Evolutionary conservation across 2,113 vertebrate species (phyloP), one percentile per base, ranked within the genome.

Genomic region (Salvelinus namaycush): DNA sequence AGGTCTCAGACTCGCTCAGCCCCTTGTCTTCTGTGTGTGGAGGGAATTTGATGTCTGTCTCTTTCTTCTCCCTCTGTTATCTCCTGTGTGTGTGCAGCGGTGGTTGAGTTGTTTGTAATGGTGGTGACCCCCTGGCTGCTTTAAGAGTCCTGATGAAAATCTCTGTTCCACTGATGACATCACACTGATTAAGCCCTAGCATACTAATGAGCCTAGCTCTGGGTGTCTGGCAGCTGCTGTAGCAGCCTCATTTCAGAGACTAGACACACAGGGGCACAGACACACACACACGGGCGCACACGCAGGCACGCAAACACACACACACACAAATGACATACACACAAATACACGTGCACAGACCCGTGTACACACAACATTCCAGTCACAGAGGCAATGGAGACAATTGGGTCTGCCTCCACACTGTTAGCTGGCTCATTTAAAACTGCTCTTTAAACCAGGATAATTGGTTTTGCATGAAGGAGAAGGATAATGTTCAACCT

Each of bases 151-250:
- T 82, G 83, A 88, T 84, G 84, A 18, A 83, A 75, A 75, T 68
- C 72, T 77, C 39, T 54, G 79, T 80, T 76, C 76, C 69, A 79
- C 77, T 87, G 84, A 89, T 89, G 89, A 92, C 89, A 90, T 88
- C 81, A 81, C 90, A 88, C 89, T 92, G 92, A 93, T 92, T 92
- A 93, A 93, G 92, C 89, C 86, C 81, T 91, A 90, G 92, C 88
- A 93, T 94, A 92, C 90, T 91, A 93, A 93, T 93, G 90, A 94
- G 26, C 29, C 57, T 81, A 79, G 34, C 29, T 59, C 82, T 83
- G 86, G 86, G 79, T 87, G 88, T 90, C 87, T 91, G 87, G 89
- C 93, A 92, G 91, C 91, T 92, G 92, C 88, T 87, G 81, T 87
- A 83, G 87, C 84, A 88, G 85, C 83, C 88, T 91, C 82, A 79